These are phyloP conservation scores for Patella caerulea DNA, from an alignment of 2,888 invertebrate genomes.

Conservation along the genomic window DNA sequence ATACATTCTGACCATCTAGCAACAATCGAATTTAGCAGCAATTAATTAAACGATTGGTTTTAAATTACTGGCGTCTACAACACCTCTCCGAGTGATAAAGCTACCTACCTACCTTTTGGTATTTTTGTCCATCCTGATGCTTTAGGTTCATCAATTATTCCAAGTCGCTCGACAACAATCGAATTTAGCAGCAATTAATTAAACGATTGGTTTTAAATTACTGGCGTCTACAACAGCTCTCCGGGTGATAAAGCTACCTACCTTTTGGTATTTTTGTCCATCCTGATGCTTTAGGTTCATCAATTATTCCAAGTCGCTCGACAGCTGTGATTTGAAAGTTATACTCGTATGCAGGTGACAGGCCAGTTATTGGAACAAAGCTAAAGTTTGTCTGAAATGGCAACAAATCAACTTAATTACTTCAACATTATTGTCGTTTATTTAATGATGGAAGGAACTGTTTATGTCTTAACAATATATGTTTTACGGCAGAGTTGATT, in stretches of 20 bases:
- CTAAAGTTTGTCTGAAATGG: slow-evolving; percentile 31
- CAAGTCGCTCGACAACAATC: slow-evolving; percentile 20
- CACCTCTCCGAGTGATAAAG: too few species aligned
- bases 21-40: too few species aligned
- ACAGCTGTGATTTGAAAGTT: slow-evolving; percentile 29
- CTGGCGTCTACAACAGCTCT: too few species aligned
- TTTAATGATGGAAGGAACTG: too few species aligned
- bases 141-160: slow-evolving; percentile 18
- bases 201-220: too few species aligned
- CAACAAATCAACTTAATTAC: background rate
- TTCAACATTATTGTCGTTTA: background rate
- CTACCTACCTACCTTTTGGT: slow-evolving; percentile 27
- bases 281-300: slow-evolving; percentile 14
- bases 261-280: slow-evolving; percentile 28
- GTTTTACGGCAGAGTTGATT: too few species aligned
- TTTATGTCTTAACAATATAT: too few species aligned
- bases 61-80: too few species aligned
- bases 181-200: too few species aligned
- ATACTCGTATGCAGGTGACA: slow-evolving; percentile 22
- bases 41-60: too few species aligned
- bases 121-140: slow-evolving; percentile 23
- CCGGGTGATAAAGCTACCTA: background rate
- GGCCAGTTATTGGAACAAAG: slow-evolving; percentile 24
- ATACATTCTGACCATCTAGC: too few species aligned
- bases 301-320: slow-evolving; percentile 20